These are phyloP conservation scores for Danionella cerebrum DNA, from an alignment of 2,113 vertebrate genomes.

Conservation along the genomic window DNA sequence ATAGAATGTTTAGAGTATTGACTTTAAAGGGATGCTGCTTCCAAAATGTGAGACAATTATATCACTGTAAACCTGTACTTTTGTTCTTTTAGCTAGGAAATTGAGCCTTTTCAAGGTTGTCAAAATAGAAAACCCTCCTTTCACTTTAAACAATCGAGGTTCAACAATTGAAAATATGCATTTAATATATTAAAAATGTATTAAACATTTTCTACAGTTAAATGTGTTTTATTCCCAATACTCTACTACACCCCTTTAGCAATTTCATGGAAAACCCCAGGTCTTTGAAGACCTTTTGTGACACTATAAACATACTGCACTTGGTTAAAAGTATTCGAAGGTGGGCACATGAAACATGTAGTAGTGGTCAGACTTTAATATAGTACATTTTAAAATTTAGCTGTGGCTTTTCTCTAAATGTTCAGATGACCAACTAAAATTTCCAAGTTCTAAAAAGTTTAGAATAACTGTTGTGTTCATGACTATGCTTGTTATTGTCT, in stretches of 20 bases:
- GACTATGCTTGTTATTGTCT: no score
- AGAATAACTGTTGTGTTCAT: no score
- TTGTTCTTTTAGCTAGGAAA: background rate
- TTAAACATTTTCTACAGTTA: no score
- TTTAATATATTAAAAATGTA: no score
- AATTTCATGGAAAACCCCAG: slow-evolving; percentile 12
- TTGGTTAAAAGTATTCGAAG: background rate
- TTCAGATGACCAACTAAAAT: no score
- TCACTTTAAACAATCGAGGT: no score
- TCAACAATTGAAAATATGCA: no score
- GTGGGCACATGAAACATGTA: background rate
- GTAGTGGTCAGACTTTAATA: background rate
- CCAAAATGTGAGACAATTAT: background rate
- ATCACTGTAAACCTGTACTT: background rate
- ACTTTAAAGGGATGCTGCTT: background rate
- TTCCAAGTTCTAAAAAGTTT: no score
- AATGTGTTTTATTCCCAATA: slow-evolving; percentile 13
- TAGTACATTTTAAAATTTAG: no score
- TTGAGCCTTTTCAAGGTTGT: background rate
- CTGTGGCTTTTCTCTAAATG: no score
- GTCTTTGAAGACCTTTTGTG: background rate
- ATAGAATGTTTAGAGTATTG: background rate
- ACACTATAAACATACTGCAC: background rate
- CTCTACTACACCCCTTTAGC: slow-evolving; percentile 7
- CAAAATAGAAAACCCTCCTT: no score